phyloP scores from a whole-genome alignment of 1,140 invertebrate genomes.

The Notospermus geniculatus region DNA sequence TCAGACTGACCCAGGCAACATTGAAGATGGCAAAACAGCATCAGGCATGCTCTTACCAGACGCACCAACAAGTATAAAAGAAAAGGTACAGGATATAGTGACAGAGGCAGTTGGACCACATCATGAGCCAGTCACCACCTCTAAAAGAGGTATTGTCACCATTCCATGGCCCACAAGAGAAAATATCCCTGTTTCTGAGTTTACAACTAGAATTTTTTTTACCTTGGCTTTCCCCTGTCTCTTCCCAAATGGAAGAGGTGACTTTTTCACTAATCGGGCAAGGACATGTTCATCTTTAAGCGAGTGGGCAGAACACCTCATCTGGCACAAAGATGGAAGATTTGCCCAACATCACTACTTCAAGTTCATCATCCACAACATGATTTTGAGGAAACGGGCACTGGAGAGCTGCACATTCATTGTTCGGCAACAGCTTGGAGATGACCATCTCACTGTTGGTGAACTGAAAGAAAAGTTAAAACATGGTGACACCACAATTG shows the following conservation, averaged over 20 bases:
- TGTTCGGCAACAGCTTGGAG: constrained; percentile 1
- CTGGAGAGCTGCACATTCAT: not conserved
- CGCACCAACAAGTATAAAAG: not conserved
- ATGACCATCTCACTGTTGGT: not conserved
- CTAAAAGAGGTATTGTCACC: not conserved
- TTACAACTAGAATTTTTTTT: not conserved
- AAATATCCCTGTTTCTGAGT: not conserved
- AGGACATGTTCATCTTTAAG: not conserved
- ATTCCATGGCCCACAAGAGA: constrained; percentile 1
- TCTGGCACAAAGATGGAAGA: not conserved
- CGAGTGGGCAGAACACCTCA: not conserved
- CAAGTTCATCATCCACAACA: constrained; percentile 8
- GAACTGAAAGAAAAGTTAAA: not conserved
- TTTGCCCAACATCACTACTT: constrained; percentile 1
- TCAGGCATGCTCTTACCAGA: not conserved
- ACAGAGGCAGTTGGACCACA: not conserved
- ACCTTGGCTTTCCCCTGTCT: constrained; percentile 7
- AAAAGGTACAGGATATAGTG: not conserved
- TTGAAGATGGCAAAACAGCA: not conserved
- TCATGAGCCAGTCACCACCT: not conserved
- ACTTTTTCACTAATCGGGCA: not conserved
- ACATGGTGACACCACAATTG: not conserved
- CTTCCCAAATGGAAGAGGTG: not conserved
- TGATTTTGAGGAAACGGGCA: not conserved
- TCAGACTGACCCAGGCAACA: not conserved